Base-by-base conservation (phyloP, 2,888 invertebrate species). In the Perizoma flavofasciatum region DNA sequence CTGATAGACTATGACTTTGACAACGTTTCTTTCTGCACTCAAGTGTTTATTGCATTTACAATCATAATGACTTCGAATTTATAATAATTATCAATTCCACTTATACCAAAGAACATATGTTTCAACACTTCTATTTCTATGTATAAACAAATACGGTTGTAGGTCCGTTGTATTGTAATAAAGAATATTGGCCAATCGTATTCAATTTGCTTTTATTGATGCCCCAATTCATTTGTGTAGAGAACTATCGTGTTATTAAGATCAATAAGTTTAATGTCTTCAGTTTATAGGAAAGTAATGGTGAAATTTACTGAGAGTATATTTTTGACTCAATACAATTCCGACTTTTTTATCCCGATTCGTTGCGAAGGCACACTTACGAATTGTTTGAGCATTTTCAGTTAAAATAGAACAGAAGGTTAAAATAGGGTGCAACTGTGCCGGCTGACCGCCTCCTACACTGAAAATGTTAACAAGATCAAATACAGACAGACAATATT, bases 291-390 rank as follows among this genome's bases (percentile, higher is more conserved):
- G 5, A 46, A 8, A 8, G 37, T 22, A 22, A 22, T 2, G 22
- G 22, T 22, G 22, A 22, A 22, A 4, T 5, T 44, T 33, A 5
- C 2, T 5, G n/a, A 34, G 2, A n/a, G 5, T 37, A 37, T 6
- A 37, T 6, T 37, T 7, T 37, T 37, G 1, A 37, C 1, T 37
- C 37, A 37, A 4, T 37, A 7, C 4, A 22, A n/a, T n/a, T n/a
- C n/a, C 35, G 35, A 37, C 5, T 37, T 3, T 37, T 37, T 37
- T 37, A 6, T 37, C 4, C 5, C 37, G 7, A 37, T 39, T 40
- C 70, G 67, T 67, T 60, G 65, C 75, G 71, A 66, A 72, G 72
- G 70, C 76, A 71, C 78, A 81, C 79, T 76, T 69, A 77, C 73
- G 61, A 72, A 65, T 70, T 67, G 55, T 10, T 58, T 60, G 63